Evolutionary conservation across 2,797 vertebrate genomes (phyloP).

Genomic region (Sylvilagus floridanus): DNA sequence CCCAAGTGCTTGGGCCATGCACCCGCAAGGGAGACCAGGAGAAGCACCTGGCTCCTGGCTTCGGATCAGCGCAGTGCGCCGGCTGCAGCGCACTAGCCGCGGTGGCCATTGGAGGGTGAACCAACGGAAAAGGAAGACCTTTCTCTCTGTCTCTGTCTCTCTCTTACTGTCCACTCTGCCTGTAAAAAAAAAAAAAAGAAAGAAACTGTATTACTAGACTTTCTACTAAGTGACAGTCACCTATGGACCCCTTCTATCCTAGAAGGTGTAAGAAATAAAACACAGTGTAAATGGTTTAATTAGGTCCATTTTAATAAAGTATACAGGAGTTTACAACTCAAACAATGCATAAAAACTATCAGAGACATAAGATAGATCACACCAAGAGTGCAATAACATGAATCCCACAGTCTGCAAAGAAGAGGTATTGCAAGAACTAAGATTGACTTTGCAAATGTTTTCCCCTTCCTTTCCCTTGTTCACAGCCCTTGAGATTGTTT

Average conservation of each 20-base stretch:
- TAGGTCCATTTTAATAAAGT: constrained; percentile 87
- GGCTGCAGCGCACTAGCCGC: too few relatives aligned
- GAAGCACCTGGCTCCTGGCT: too few relatives aligned
- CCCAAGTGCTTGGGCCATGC: too few relatives aligned
- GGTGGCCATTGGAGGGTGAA: too few relatives aligned
- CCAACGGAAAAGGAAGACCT: too few relatives aligned
- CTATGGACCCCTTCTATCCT: background rate
- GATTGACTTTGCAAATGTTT: constrained; percentile 27
- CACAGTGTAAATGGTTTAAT: constrained; percentile 72
- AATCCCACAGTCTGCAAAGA: constrained; percentile 70
- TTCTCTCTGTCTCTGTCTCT: too few relatives aligned
- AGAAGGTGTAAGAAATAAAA: constrained; percentile 63
- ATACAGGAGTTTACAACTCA: constrained; percentile 84
- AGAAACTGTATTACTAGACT: constrained; percentile 1
- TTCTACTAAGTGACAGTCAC: constrained; percentile 18
- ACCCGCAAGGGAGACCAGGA: too few relatives aligned
- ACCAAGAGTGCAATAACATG: constrained; percentile 74
- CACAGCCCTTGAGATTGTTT: constrained; percentile 40
- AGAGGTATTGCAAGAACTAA: constrained; percentile 75
- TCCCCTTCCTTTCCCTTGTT: constrained; percentile 33
- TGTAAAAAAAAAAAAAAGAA: too few relatives aligned
- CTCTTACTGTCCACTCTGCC: too few relatives aligned
- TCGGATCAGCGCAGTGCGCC: too few relatives aligned
- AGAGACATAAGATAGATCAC: constrained; percentile 74
- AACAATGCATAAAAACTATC: constrained; percentile 82